phyloP scores from a whole-genome alignment of 2,888 invertebrate species.

The Nezara viridula region DNA sequence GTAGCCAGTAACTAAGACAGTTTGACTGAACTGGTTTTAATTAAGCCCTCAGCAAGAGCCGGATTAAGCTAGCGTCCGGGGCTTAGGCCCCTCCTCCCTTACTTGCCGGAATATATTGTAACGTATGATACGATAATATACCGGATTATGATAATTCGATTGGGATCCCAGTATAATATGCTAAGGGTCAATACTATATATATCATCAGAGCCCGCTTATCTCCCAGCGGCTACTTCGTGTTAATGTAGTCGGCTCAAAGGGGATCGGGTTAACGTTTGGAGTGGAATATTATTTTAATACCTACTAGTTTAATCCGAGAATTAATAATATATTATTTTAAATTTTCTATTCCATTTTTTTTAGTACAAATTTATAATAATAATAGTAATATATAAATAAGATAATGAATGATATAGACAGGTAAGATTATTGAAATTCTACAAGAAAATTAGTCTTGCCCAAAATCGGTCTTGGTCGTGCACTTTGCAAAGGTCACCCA shows the following conservation, averaged over 20 bases:
- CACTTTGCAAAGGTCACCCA: too few species aligned
- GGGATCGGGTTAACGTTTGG: not conserved
- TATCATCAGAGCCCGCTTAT: not conserved
- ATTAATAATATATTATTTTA: too few species aligned
- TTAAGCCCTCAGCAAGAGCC: not conserved
- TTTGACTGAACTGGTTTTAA: conserved; percentile 4
- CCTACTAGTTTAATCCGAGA: not conserved
- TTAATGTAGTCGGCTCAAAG: not conserved
- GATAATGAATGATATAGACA: too few species aligned
- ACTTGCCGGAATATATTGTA: not conserved
- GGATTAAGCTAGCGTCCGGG: not conserved
- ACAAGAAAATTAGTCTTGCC: too few species aligned
- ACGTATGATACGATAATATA: conserved; percentile 12
- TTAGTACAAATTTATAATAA: too few species aligned
- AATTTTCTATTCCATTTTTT: too few species aligned
- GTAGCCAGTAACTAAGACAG: not conserved
- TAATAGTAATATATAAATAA: too few species aligned
- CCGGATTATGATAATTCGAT: conserved; percentile 10
- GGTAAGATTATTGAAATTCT: too few species aligned
- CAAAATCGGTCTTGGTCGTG: too few species aligned
- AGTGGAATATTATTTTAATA: not conserved
- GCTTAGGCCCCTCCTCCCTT: not conserved
- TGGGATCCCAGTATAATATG: not conserved
- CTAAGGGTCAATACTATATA: conserved; percentile 5
- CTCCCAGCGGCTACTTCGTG: not conserved